phyloP scores from a whole-genome alignment of 2,113 vertebrate genomes.

The Anguilla japonica region DNA sequence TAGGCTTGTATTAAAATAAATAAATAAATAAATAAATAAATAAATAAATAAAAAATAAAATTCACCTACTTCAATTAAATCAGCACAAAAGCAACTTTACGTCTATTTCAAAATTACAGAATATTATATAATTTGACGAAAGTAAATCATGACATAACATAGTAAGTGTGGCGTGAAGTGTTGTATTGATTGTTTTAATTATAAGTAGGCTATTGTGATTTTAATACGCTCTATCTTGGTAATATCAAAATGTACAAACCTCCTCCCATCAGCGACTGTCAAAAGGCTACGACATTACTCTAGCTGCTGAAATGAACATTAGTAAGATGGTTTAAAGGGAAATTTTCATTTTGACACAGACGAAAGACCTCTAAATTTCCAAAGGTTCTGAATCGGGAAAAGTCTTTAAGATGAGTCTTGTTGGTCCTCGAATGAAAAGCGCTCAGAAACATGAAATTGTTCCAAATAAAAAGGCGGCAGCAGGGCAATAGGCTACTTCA shows the following conservation, averaged over 20 bases:
- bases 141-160: no score
- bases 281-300: slow-evolving; percentile 70
- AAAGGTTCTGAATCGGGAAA: slow-evolving; percentile 75
- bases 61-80: background rate
- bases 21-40: background rate
- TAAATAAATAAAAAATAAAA: background rate
- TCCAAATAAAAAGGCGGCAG: slow-evolving; percentile 83
- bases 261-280: slow-evolving; percentile 78
- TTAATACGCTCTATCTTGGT: slow-evolving; percentile 52
- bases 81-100: no score
- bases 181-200: no score
- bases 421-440: slow-evolving; percentile 80
- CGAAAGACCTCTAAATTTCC: slow-evolving; percentile 84
- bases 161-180: no score
- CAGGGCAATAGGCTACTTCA: slow-evolving; percentile 72
- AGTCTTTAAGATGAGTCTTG: slow-evolving; percentile 77
- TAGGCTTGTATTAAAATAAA: background rate
- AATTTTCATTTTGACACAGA: slow-evolving; percentile 88
- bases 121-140: no score
- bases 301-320: slow-evolving; percentile 76
- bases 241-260: slow-evolving; percentile 78
- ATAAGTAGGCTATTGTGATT: no score
- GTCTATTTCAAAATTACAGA: no score
- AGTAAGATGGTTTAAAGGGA: slow-evolving; percentile 85
- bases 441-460: slow-evolving; percentile 84